Base-by-base conservation (phyloP, 2,797 vertebrate genomes). In the Coregonus sp. region DNA sequence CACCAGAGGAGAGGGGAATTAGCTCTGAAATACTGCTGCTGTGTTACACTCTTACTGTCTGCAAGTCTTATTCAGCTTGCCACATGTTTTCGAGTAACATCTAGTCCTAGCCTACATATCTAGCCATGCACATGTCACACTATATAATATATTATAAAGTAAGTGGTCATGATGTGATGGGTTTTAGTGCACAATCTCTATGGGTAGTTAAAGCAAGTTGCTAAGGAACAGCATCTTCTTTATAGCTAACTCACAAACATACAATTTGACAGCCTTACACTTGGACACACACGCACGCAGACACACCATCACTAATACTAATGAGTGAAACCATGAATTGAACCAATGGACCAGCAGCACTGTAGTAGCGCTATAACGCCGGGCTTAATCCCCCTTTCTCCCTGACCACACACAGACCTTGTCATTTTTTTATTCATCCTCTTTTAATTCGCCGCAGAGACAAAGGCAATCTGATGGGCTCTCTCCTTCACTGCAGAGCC, bases 371-470 rank as follows among this genome's bases (percentile, higher is more conserved):
- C 59, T 61, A 61, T 20, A 25, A 61, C 20, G 20, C 6, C 7
- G n/a, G n/a, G 20, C 20, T 81, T 12, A 25, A 20, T 20, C 59
- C 59, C 40, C 70, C 20, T 54, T 52, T 66, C 76, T 73, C 59
- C 59, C 61, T 73, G 70, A 67, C 76, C 76, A 74, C 73, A 75
- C 65, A 66, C n/a, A 59, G 66, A 73, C 59, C 59, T 61, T 61
- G 20, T 61, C 59, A 61, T 77, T 71, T 86, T 81, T 87, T 84
- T 82, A 85, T 89, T 81, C 76, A 82, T 82, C 81, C 81, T 7
- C 74, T 85, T 91, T 91, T 92, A 91, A 93, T 91, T 90, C 88
- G 84, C 80, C 80, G 86, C 76, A 87, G 80, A 86, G 85, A 61
- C 59, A 84, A 90, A 87, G 85, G 85, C 85, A 82, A 82, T 87